Evolutionary conservation across 2,113 vertebrate species (phyloP), one percentile per base, ranked within the genome.

Genomic region (Holacanthus passer): DNA sequence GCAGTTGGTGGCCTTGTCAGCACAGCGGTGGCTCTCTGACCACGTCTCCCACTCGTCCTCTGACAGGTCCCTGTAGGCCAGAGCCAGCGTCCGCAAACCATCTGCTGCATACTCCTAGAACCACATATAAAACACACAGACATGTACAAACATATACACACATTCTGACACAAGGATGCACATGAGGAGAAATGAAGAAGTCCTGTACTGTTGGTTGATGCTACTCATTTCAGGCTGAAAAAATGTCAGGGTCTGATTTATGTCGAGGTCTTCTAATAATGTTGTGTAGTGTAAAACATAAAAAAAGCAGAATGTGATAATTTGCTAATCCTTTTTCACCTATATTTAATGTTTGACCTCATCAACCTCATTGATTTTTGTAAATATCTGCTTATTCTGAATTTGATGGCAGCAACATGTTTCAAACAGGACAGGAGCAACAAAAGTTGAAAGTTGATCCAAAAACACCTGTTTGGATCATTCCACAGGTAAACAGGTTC

Each of bases 31-130:
- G 19, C 92, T 93, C 86, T 95, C 90, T 0, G 96, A 92, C 98
- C 98, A 99, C 0, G 93, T 88, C 83, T 95, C 92, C 20, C 97
- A 99, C 90, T 97, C 96, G 0, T 94, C 90, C 72, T 98, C 97
- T 3, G 97, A 95, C 79, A 99, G 95, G 78, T 99, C 97, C 73
- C 93, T 96, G 87, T 97, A 99, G 32, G 98, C 97, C 89, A 99
- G 89, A 0, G 96, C 95, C 73, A 99, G 88, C 0, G 98, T 99
- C 63, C 98, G 94, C 45, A 94, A 85, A 4, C 93, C 93, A 7
- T 93, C 91, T 0, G 88, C 79, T 45, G 83, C 89, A 73, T 92
- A 93, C 39, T 93, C 89, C 93, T 91, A 72, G 0, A 85, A 7
- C 20, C 32, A 72, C 16, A 55, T 32, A 72, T 0, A 63, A 10